Evolutionary conservation across 2,113 vertebrate species (phyloP).

Genomic region (Chinchilla lanigera): DNA sequence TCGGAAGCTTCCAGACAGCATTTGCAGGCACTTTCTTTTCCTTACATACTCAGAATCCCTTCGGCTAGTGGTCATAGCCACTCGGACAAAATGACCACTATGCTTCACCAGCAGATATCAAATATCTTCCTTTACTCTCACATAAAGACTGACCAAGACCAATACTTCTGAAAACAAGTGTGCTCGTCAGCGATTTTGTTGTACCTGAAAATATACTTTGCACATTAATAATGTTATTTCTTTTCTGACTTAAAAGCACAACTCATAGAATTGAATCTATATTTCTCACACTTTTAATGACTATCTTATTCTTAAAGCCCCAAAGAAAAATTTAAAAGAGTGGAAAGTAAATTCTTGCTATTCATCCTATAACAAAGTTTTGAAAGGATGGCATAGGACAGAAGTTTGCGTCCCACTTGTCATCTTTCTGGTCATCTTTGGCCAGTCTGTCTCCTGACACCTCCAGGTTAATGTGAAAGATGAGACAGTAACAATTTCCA

Average conservation of each 20-base stretch:
- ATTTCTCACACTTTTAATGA: not conserved
- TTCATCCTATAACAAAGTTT: not conserved
- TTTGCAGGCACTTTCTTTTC: not conserved
- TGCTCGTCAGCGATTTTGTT: not conserved
- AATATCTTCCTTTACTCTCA: not conserved
- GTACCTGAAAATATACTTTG: not conserved
- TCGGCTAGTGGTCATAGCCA: not conserved
- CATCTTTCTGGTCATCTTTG: not conserved
- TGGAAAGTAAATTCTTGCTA: not conserved
- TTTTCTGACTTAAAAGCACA: constrained; percentile 32
- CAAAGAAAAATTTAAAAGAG: not conserved
- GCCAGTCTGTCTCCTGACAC: constrained; percentile 16
- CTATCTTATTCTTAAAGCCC: constrained; percentile 6
- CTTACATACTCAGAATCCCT: not conserved
- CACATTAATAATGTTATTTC: not conserved
- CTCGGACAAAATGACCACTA: not conserved
- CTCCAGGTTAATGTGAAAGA: constrained; percentile 16
- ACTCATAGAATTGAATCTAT: not conserved
- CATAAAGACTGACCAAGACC: not conserved
- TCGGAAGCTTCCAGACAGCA: not conserved
- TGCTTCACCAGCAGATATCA: not conserved
- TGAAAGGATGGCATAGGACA: not conserved
- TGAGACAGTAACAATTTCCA: constrained; percentile 26
- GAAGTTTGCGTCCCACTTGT: not conserved
- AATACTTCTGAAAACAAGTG: not conserved